A percentile compares a stretch with the other conserved stretches of the same genome.
phyloP scores from a whole-genome alignment of 1,140 invertebrate genomes.

The Drosophila sturtevanti region DNA sequence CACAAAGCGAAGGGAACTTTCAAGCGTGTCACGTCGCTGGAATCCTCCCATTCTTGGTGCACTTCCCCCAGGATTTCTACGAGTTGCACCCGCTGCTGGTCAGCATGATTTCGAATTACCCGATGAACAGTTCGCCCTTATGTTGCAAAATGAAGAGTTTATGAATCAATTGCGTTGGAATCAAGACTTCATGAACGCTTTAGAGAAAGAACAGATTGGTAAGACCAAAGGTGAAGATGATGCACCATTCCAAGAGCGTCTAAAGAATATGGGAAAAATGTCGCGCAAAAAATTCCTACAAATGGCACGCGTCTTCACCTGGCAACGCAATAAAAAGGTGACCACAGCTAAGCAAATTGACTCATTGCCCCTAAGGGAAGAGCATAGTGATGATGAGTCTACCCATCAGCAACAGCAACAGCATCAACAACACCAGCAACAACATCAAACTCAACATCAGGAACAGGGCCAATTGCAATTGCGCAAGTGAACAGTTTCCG shows the following conservation, averaged over 20 bases:
- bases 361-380: constrained; percentile 85
- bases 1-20: constrained; percentile 49
- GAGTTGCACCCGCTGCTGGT: constrained; percentile 54
- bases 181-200: constrained; percentile 93
- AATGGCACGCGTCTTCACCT: constrained; percentile 90
- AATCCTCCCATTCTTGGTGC: constrained; percentile 92
- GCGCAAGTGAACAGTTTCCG: constrained; percentile 50
- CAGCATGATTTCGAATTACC: constrained; percentile 83
- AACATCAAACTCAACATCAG: constrained; percentile 34
- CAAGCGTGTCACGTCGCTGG: constrained; percentile 85
- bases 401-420: constrained; percentile 63
- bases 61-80: constrained; percentile 91
- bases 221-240: constrained; percentile 87
- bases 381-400: constrained; percentile 86
- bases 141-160: constrained; percentile 96
- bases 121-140: constrained; percentile 93
- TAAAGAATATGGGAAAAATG: constrained; percentile 95
- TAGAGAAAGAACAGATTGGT: constrained; percentile 88
- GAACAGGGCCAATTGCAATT: constrained; percentile 52
- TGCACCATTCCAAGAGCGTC: constrained; percentile 90
- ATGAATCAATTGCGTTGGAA: constrained; percentile 94
- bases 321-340: constrained; percentile 86
- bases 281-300: constrained; percentile 92
- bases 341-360: constrained; percentile 85
- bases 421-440: constrained; percentile 38